Evolutionary conservation across 2,888 invertebrate species (phyloP).

Genomic region (Cylloceria caligata): DNA sequence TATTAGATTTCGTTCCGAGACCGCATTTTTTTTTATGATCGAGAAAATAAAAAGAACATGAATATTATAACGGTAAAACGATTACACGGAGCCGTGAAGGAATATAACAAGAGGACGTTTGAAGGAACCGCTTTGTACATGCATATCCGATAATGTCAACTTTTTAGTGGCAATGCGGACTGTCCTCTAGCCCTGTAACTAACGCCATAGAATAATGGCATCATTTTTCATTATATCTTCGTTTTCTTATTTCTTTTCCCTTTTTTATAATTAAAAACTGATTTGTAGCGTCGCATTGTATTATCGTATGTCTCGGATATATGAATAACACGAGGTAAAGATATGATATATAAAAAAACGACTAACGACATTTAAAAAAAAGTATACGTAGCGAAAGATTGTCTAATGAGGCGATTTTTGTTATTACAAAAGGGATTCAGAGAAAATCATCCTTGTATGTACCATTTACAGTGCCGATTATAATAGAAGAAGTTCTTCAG

Average conservation of each 20-base stretch:
- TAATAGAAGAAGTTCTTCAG: too few species aligned
- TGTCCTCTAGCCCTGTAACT: conserved; percentile 32
- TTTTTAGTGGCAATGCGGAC: conserved; percentile 24
- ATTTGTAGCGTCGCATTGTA: conserved; percentile 81
- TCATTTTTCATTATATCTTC: conserved; percentile 53
- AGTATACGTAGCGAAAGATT: too few species aligned
- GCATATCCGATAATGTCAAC: conserved; percentile 66
- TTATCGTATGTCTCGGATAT: conserved; percentile 76
- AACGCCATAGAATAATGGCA: conserved; percentile 38
- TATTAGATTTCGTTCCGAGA: conserved; percentile 42
- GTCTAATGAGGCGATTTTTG: too few species aligned
- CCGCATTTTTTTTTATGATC: conserved; percentile 38
- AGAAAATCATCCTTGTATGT: too few species aligned
- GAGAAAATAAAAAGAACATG: conserved; percentile 47
- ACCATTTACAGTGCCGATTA: too few species aligned
- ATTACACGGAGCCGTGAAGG: conserved; percentile 47
- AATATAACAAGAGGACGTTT: conserved; percentile 51
- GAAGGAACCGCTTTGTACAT: conserved; percentile 80
- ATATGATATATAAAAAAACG: conserved; percentile 50
- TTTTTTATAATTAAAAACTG: conserved; percentile 80
- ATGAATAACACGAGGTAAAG: conserved; percentile 66
- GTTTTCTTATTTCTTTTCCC: conserved; percentile 64
- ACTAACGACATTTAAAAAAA: conserved; percentile 5
- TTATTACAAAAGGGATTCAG: too few species aligned
- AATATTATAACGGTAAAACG: conserved; percentile 71